Base-by-base conservation (phyloP, 2,113 vertebrate species). In the Zingel zingel region DNA sequence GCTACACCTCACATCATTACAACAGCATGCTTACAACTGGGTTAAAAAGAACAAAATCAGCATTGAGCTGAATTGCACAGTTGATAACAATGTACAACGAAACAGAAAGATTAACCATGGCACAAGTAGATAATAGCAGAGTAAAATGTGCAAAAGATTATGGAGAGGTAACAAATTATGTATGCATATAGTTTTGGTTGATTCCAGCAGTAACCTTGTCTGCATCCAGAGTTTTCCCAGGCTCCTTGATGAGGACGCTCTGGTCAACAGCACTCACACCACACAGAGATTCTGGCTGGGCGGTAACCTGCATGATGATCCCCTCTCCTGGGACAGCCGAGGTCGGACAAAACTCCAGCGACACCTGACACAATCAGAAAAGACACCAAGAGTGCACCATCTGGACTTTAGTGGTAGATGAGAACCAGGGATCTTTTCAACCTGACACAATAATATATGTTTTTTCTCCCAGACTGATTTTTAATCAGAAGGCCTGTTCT, bases 241-340 rank as follows among this genome's bases (percentile, higher is more conserved):
- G 93, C 23, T 88, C 95, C 88, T 96, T 43, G 64, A 98, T 93
- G 33, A 96, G 93, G 33, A 97, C 88, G 0, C 97, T 97, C 72
- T 95, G 83, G 83, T 98, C 97, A 1, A 98, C 89, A 0, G 93
- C 96, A 1, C 94, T 94, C 57, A 98, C 63, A 1, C 94, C 97
- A 21, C 97, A 98, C 4, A 98, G 88, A 15, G 97, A 98, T n/a
- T 93, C 77, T 13, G 96, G 92, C 4, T 93, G 86, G 15, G 97
- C 94, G 0, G 58, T 86, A 48, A 98, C 16, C 12, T 36, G 87
- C 74, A 98, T 85, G 16, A 0, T 83, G 74, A 81, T 82, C 0
- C 68, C 1, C 0, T 96, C 96, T 77, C 95, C 96, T 1, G 97
- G 97, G 43, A 97, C 94, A 13, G 87, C 91, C 51, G 92, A 89